Evolutionary conservation across 2,797 vertebrate species (phyloP).

Genomic region (Mus minutoides): DNA sequence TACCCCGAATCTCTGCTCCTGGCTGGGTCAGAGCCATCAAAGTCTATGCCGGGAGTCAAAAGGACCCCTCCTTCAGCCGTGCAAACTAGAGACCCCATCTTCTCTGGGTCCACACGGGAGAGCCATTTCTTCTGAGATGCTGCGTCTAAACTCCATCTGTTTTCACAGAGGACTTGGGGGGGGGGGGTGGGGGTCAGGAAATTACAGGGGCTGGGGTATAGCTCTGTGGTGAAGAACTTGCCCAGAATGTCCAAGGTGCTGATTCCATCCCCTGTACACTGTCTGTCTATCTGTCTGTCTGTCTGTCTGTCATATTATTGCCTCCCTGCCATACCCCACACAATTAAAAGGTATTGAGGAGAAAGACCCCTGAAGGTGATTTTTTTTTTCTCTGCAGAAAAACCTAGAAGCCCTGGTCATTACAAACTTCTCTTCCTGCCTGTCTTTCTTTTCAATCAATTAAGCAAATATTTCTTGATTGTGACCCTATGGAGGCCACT

Average conservation of each 20-base stretch:
- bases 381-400: not conserved
- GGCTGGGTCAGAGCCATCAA: not conserved
- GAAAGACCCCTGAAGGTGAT: not conserved
- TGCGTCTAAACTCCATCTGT: not conserved
- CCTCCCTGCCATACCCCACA: not conserved
- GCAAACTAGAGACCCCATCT: not conserved
- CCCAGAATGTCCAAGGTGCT: not conserved
- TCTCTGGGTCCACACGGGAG: not conserved
- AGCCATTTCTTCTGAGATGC: not conserved
- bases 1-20: accelerated
- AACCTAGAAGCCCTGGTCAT: not conserved
- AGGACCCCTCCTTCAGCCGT: not conserved
- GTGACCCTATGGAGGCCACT: not conserved
- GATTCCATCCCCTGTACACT: not conserved
- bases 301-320: not conserved
- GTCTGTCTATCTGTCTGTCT: not conserved
- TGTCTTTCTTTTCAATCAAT: not conserved
- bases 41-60: not conserved
- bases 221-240: not conserved
- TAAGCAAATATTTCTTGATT: not conserved
- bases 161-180: not conserved
- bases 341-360: not conserved
- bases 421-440: not conserved
- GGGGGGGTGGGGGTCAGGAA: not conserved
- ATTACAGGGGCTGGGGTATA: not conserved